phyloP scores from a whole-genome alignment of 2,113 vertebrate genomes.

The Phylloscopus trochilus region DNA sequence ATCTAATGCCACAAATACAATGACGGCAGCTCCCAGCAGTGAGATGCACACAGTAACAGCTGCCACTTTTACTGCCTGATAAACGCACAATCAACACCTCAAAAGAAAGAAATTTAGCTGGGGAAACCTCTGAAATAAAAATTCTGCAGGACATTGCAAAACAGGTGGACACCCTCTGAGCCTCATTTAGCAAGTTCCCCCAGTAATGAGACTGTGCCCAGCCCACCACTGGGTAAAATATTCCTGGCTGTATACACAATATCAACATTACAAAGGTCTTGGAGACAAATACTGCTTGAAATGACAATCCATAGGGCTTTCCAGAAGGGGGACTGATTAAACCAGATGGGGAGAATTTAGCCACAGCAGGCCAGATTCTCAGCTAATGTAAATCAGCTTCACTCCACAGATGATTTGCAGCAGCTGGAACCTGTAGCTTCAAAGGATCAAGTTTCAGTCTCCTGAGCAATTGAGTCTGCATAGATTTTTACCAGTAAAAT shows the following conservation, averaged over 20 bases:
- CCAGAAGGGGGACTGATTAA: slow-evolving; percentile 24
- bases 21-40: background rate
- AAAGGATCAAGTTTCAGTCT: background rate
- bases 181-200: background rate
- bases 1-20: background rate
- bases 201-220: background rate
- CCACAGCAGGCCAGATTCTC: slow-evolving; percentile 9
- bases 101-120: background rate
- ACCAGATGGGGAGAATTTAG: slow-evolving; percentile 32
- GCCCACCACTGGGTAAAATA: background rate
- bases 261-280: background rate
- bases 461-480: slow-evolving; percentile 12
- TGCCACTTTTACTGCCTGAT: background rate
- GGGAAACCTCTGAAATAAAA: background rate
- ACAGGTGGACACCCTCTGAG: background rate
- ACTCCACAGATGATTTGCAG: background rate
- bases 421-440: slow-evolving; percentile 32
- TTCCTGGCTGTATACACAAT: background rate
- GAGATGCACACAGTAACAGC: background rate
- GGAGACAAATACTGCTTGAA: background rate
- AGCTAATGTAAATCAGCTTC: slow-evolving; percentile 16
- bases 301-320: background rate
- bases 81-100: background rate
- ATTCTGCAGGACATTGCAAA: background rate
- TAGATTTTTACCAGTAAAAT: slow-evolving; percentile 47